Evolutionary conservation across 2,888 invertebrate species (phyloP), one percentile per base, ranked within the genome.

Genomic region (Hirudinaria manillensis): DNA sequence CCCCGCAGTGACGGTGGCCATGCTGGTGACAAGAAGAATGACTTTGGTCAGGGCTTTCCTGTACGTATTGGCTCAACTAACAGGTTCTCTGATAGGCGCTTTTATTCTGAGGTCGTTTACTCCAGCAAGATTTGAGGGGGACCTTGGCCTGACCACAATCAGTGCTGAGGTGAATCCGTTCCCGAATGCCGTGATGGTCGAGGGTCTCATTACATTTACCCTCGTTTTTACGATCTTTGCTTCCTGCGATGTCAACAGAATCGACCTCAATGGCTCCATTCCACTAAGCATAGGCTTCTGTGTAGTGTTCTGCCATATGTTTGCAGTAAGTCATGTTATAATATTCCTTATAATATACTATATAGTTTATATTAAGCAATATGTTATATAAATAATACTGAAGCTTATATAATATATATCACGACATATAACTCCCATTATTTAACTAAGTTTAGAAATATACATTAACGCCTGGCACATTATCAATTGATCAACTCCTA

Each of bases 11-110:
- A 84, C 85, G 2, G 2, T 74, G 0, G 77, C 74, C 32, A 88
- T 94, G 86, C 86, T 93, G 74, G 89, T 90, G 19, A 89, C 91
- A 13, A 92, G 94, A 10, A 90, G 91, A 81, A 90, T 93, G 74
- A 90, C 91, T 80, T 86, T 92, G 16, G 32, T 77, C 4, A 66
- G 74, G 45, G 66, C 90, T 0, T 10, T 78, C 16, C 55, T 74
- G 32, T 94, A 94, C 86, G 88, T 94, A 73, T 83, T 92, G 70
- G 90, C 89, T 0, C 94, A 94, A 85, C 91, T 92, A 83, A 85
- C 90, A 3, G 94, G 94, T 56, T 91, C 92, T 0, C 89, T 92
- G 29, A 78, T 80, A 6, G 79, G 90, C 3, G 61, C 34, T 6
- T 4, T 21, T 21, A 34, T 65, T 36, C 65, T 73, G 19, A 73